Evolutionary conservation across 2,113 vertebrate species (phyloP).

Genomic region (Cynoglossus semilaevis): DNA sequence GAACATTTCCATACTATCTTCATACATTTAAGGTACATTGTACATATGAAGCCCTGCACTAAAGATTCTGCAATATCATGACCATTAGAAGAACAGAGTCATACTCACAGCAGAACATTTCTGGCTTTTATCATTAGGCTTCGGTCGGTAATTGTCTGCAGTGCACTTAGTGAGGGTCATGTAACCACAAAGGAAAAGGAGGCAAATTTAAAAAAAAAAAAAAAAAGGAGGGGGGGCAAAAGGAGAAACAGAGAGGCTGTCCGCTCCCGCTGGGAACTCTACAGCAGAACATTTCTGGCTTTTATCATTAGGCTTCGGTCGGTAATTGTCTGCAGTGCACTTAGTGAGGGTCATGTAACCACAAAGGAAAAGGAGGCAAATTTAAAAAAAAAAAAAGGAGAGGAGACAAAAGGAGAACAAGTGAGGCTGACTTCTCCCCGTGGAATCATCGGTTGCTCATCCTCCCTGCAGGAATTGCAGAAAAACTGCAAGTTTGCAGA

Average conservation of each 20-base stretch:
- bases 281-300: constrained; percentile 30
- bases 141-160: constrained; percentile 20
- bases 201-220: constrained; percentile 23
- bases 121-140: constrained; percentile 32
- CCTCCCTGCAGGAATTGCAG: constrained; percentile 32
- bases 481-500: constrained; percentile 54
- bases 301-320: constrained; percentile 29
- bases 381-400: constrained; percentile 19
- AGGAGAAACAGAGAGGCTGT: background rate
- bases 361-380: constrained; percentile 6
- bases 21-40: constrained; percentile 29
- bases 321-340: constrained; percentile 20
- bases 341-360: constrained; percentile 13
- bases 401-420: constrained; percentile 7
- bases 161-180: constrained; percentile 18
- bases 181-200: background rate
- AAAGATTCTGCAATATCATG: constrained; percentile 18
- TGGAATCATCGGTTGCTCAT: constrained; percentile 8
- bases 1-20: constrained; percentile 34
- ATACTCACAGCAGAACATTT: constrained; percentile 23
- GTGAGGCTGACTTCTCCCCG: background rate
- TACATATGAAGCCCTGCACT: constrained; percentile 37
- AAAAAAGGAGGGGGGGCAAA: constrained; percentile 16
- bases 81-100: constrained; percentile 29
- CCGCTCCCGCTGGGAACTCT: no score